phyloP scores from a whole-genome alignment of 1,140 invertebrate genomes.

The Diorhabda carinulata region DNA sequence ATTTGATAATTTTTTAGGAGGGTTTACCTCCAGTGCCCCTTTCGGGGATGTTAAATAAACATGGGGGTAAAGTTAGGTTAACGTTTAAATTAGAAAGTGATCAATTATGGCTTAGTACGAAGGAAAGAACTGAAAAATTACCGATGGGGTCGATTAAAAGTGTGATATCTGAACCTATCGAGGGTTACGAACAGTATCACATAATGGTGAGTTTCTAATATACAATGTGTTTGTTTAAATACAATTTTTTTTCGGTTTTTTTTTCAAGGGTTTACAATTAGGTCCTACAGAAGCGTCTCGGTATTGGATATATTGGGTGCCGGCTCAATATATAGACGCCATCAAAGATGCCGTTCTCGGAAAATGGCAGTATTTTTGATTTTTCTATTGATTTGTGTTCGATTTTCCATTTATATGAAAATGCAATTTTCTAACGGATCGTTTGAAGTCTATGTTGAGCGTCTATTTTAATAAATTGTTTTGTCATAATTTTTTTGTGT shows the following conservation, averaged over 20 bases:
- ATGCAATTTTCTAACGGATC: background rate
- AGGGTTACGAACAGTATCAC: constrained; percentile 89
- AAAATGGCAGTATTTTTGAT: constrained; percentile 80
- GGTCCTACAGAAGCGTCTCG: constrained; percentile 84
- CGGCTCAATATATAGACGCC: constrained; percentile 85
- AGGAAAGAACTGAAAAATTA: constrained; percentile 90
- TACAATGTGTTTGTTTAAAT: too few relatives aligned
- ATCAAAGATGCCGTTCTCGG: constrained; percentile 89
- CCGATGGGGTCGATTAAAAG: constrained; percentile 87
- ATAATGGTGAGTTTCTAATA: constrained; percentile 68
- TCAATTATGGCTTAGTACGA: constrained; percentile 91
- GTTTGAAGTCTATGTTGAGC: background rate
- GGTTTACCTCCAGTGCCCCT: constrained; percentile 77
- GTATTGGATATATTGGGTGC: constrained; percentile 95
- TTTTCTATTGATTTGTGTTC: background rate
- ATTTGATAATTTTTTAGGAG: constrained; percentile 56
- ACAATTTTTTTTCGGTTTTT: background rate
- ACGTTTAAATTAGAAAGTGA: constrained; percentile 91
- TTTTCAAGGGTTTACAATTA: constrained; percentile 69
- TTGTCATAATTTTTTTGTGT: background rate
- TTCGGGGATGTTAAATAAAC: constrained; percentile 88
- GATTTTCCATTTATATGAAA: background rate
- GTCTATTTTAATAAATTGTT: constrained; percentile 3
- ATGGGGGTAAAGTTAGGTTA: constrained; percentile 86
- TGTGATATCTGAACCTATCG: constrained; percentile 78